Percentiles rank a stretch among this genome's conserved stretches.
Evolutionary conservation across 2,797 vertebrate species (phyloP).

Genomic region (Smutsia temminckii): DNA sequence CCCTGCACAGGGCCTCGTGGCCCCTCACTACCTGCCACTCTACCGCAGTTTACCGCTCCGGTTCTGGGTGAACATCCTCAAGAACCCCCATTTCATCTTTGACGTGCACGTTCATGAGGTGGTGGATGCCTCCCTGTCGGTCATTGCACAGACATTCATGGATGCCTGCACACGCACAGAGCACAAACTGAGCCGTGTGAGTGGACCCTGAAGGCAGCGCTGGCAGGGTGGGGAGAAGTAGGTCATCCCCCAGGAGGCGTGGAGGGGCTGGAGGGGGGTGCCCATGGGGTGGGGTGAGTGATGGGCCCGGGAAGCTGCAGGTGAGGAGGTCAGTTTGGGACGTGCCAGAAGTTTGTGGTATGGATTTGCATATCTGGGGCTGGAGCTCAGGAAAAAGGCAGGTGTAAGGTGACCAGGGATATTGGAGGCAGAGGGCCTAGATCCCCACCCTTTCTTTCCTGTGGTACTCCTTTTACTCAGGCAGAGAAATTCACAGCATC

Average conservation of each 20-base stretch:
- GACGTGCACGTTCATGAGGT: conserved; percentile 98
- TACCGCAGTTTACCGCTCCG: conserved; percentile 92
- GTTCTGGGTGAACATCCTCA: conserved; percentile 99
- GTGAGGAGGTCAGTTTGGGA: not conserved
- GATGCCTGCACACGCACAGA: conserved; percentile 99
- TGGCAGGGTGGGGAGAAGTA: rapidly evolving
- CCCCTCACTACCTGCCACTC: not conserved
- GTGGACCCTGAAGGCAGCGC: conserved; percentile 55
- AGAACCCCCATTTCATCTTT: conserved; percentile 99
- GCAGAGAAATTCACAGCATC: not conserved
- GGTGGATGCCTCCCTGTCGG: conserved; percentile 97
- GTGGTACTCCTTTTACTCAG: not conserved
- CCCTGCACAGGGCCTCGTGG: rapidly evolving
- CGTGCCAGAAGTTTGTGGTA: too few species aligned
- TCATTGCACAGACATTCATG: conserved; percentile 99
- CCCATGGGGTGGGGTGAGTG: rapidly evolving
- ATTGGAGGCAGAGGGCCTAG: not conserved
- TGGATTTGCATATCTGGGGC: not conserved
- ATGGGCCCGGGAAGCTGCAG: rapidly evolving
- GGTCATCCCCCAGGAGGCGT: rapidly evolving
- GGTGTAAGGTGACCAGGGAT: too few species aligned
- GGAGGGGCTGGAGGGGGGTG: rapidly evolving
- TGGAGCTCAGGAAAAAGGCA: too few species aligned
- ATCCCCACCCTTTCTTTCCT: not conserved
- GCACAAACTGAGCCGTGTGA: conserved; percentile 98